Conservation (phyloP, 2,797 vertebrate genomes). For the Phyllotis vaccarum region DNA sequence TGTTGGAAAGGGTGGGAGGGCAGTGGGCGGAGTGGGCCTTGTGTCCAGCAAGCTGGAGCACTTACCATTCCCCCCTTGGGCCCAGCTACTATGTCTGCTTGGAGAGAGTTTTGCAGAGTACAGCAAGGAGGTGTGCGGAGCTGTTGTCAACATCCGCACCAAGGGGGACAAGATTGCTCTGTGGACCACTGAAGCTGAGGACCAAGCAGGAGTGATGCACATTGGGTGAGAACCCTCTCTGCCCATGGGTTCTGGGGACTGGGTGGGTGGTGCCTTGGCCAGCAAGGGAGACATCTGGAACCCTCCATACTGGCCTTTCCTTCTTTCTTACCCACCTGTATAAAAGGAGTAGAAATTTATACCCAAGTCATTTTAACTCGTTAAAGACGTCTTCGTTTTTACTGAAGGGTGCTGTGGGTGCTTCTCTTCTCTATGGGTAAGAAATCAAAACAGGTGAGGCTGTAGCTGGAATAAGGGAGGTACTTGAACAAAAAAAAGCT, state of each 20-base stretch:
- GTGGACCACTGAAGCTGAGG: slow-evolving; percentile 92
- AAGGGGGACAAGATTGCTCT: slow-evolving; percentile 94
- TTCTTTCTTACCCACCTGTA: neutral
- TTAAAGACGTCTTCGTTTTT: neutral
- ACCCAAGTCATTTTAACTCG: neutral
- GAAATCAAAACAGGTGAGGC: neutral
- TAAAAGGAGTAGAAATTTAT: neutral
- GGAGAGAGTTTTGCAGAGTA: slow-evolving; percentile 91
- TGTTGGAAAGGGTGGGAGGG: neutral
- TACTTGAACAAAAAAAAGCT: neutral
- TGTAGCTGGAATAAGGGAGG: neutral
- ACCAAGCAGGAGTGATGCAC: slow-evolving; percentile 88
- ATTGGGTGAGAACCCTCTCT: slow-evolving; percentile 88
- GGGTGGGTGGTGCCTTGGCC: neutral
- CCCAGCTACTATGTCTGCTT: slow-evolving; percentile 91
- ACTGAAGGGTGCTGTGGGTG: neutral
- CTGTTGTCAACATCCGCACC: slow-evolving; percentile 91
- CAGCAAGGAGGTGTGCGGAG: slow-evolving; percentile 91
- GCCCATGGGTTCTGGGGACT: slow-evolving; percentile 78
- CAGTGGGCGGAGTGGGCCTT: neutral
- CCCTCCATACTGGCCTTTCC: neutral
- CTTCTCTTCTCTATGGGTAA: neutral
- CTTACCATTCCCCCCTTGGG: neutral
- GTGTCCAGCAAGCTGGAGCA: neutral
- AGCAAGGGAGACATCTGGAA: neutral